Evolutionary conservation across 2,113 vertebrate species (phyloP).

Genomic region (Neofelis nebulosa): DNA sequence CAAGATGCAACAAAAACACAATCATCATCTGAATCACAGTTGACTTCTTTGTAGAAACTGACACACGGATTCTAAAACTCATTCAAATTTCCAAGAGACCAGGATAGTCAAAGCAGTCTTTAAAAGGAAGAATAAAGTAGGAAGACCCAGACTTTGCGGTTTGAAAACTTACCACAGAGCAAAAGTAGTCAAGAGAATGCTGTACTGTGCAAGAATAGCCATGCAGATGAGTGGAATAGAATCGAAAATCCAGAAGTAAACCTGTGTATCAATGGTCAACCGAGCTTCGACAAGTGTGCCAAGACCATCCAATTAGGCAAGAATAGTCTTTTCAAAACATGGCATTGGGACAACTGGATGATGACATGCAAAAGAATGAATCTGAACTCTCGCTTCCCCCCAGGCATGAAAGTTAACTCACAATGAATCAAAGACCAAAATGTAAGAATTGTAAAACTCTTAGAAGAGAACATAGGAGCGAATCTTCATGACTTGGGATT

Average conservation of each 20-base stretch:
- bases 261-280: fast-evolving
- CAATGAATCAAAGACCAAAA: background rate
- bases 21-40: background rate
- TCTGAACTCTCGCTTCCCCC: background rate
- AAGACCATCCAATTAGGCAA: background rate
- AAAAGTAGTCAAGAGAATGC: background rate
- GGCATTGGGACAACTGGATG: no score
- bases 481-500: background rate
- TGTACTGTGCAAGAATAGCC: fast-evolving
- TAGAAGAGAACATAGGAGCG: background rate
- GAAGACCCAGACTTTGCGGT: background rate
- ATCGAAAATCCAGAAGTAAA: no score
- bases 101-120: background rate
- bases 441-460: background rate
- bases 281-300: background rate
- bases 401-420: background rate
- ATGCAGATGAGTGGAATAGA: fast-evolving
- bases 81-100: background rate
- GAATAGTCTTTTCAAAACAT: background rate
- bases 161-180: background rate
- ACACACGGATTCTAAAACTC: background rate
- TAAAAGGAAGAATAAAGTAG: background rate
- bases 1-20: background rate
- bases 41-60: background rate
- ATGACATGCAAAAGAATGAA: background rate